Evolutionary conservation across 2,888 invertebrate genomes (phyloP).

Genomic region (Sepioteuthis lessoniana): DNA sequence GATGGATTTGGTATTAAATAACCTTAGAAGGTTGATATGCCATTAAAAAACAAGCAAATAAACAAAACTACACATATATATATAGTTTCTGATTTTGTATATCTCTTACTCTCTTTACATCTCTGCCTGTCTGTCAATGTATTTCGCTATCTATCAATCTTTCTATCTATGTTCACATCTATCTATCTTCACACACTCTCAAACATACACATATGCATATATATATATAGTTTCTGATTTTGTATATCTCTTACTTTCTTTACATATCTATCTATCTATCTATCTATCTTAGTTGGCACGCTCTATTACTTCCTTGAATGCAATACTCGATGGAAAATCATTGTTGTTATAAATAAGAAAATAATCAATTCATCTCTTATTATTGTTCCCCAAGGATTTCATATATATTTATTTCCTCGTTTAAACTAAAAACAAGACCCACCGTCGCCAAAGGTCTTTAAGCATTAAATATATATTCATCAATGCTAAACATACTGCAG

Average conservation of each 20-base stretch:
- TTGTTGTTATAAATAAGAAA: neutral
- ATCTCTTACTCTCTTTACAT: no score
- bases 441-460: neutral
- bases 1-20: no score
- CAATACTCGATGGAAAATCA: neutral
- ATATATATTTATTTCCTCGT: neutral
- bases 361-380: constrained; percentile 8
- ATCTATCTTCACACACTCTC: neutral
- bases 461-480: neutral
- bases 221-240: no score
- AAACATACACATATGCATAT: no score
- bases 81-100: no score
- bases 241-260: no score
- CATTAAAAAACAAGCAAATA: no score
- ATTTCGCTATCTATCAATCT: no score
- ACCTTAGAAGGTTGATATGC: no score
- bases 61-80: no score
- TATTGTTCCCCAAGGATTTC: neutral
- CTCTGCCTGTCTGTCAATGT: no score
- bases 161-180: neutral
- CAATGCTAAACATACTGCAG: no score
- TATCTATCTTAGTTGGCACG: neutral
- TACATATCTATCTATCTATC: neutral
- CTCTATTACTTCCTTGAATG: neutral
- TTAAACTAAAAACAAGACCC: neutral